Evolutionary conservation across 2,888 invertebrate genomes (phyloP), one percentile per base, ranked within the genome.

Genomic region (Sphaerophoria taeniata): DNA sequence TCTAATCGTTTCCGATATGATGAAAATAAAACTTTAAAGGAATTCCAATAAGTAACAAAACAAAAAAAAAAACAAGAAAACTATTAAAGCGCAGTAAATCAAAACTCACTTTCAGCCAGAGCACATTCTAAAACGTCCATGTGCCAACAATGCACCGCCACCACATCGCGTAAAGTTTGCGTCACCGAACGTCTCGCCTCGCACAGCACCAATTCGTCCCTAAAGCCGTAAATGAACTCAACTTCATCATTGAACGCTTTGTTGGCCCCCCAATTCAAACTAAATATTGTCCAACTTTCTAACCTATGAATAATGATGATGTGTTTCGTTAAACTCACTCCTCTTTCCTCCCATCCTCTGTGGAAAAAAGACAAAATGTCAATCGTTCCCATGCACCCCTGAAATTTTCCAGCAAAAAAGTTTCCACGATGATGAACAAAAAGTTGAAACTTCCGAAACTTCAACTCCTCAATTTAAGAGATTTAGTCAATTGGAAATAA

Each of bases 401-500:
- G 11, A 14, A 14, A 33, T 43, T 43, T 12, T 43, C 36, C 43
- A n/a, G 16, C 1, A 12, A 45, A 7, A 34, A 63, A 12, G 33
- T 4, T 0, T n/a, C 45, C 14, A n/a, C 31, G 33, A 63, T 63
- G 31, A 47, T 53, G 61, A 81, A 71, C 53, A 80, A 75, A 80
- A 75, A 70, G 34, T 12, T 49, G 33, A 80, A 80, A 75, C 71
- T 76, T 81, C 60, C 58, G 16, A 31, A 71, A 71, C 36, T 75
- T 71, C 16, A 58, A 58, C 80, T 81, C 76, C 60, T 71, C 51
- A 81, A 81, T 76, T 71, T 81, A 76, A 67, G 56, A 45, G 16
- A 76, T 51, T 76, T 45, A 81, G 76, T 81, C 81, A 60, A 76
- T 81, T 81, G 81, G 81, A 81, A 81, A 76, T 76, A 76, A 71